phyloP scores from a whole-genome alignment of 2,797 vertebrate species.

The Chaetophractus vellerosus region DNA sequence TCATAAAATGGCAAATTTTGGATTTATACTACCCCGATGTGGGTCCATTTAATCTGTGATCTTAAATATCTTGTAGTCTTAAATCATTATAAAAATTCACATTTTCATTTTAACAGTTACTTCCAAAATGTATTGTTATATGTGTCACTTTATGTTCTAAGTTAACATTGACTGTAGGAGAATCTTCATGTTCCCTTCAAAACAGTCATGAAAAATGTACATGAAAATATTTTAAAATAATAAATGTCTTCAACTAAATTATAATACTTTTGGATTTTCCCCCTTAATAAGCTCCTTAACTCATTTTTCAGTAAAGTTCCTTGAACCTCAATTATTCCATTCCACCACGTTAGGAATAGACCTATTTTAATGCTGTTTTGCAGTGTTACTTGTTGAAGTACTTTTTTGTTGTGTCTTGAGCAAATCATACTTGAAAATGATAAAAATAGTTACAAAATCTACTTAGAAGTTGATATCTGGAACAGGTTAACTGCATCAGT shows the following conservation, averaged over 20 bases:
- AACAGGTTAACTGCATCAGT: neutral
- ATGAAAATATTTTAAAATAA: slow-evolving; percentile 79
- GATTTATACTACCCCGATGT: slow-evolving; percentile 46
- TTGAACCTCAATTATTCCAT: slow-evolving; percentile 25
- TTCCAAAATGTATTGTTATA: slow-evolving; percentile 64
- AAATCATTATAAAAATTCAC: slow-evolving; percentile 61
- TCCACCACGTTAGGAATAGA: neutral
- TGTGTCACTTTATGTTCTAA: slow-evolving; percentile 58
- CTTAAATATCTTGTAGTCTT: slow-evolving; percentile 49
- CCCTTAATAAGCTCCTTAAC: slow-evolving; percentile 50
- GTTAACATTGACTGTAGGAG: slow-evolving; percentile 51
- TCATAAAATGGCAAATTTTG: slow-evolving; percentile 40
- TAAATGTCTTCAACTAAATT: slow-evolving; percentile 73
- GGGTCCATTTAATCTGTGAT: slow-evolving; percentile 34
- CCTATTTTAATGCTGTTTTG: neutral
- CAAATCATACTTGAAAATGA: slow-evolving; percentile 6
- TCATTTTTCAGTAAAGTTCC: slow-evolving; percentile 56
- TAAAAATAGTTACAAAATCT: neutral
- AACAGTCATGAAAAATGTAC: slow-evolving; percentile 59
- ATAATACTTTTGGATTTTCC: slow-evolving; percentile 65
- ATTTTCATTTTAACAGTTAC: slow-evolving; percentile 62
- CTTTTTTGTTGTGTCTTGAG: neutral
- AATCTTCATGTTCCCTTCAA: slow-evolving; percentile 65
- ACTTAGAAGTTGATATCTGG: neutral
- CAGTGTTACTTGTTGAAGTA: neutral